Evolutionary conservation across 2,888 invertebrate species (phyloP).

Genomic region (Diarsia dahlii): DNA sequence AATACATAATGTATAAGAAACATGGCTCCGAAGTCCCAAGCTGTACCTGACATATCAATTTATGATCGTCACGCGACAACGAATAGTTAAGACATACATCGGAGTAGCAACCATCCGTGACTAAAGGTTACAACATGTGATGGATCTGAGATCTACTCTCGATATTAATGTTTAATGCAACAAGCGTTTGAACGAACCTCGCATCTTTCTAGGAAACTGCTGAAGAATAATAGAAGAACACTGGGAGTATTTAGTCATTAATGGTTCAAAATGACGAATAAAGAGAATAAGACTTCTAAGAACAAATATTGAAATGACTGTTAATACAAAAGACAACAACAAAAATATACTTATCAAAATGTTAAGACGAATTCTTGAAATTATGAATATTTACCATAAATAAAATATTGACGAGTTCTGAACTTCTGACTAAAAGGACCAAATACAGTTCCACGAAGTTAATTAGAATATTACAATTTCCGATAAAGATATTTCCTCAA

Average conservation of each 20-base stretch:
- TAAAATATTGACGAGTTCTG: conserved; percentile 6
- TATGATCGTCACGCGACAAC: conserved; percentile 28
- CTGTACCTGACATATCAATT: conserved; percentile 42
- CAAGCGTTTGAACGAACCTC: conserved; percentile 2
- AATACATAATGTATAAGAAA: conserved; percentile 19
- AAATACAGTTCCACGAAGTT: conserved; percentile 25
- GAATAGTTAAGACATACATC: conserved; percentile 40
- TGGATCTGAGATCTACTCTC: conserved; percentile 32
- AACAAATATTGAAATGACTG: neutral
- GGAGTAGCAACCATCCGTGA: conserved; percentile 29
- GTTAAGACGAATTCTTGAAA: neutral
- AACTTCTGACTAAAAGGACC: neutral
- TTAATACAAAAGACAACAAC: neutral
- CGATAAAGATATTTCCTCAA: conserved; percentile 18
- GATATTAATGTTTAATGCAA: conserved; percentile 37
- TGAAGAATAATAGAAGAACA: neutral
- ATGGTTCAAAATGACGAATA: conserved; percentile 3
- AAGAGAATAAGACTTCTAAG: neutral
- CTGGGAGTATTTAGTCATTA: neutral
- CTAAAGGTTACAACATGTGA: conserved; percentile 42
- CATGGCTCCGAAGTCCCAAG: conserved; percentile 13
- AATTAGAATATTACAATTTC: conserved; percentile 39
- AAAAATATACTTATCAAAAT: neutral
- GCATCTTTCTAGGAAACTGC: conserved; percentile 13
- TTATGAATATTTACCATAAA: neutral